Evolutionary conservation across 2,888 invertebrate genomes (phyloP).

Genomic region (Tetropium fuscum): DNA sequence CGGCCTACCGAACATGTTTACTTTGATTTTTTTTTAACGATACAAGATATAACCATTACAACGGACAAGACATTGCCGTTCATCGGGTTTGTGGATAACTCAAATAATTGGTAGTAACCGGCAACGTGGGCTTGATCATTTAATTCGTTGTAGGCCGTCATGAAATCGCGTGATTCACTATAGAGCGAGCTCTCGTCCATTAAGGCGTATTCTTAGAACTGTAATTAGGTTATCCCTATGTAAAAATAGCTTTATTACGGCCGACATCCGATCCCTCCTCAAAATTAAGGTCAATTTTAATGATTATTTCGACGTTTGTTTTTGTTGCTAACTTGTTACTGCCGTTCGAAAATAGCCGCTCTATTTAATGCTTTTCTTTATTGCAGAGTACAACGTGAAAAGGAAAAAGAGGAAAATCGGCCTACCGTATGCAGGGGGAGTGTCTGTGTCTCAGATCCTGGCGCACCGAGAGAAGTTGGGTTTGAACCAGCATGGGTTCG

Average conservation of each 20-base stretch:
- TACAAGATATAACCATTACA: too few relatives aligned
- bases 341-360: neutral
- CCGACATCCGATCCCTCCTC: slow-evolving; percentile 24
- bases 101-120: too few relatives aligned
- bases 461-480: slow-evolving; percentile 74
- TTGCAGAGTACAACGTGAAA: slow-evolving; percentile 71
- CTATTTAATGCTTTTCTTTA: slow-evolving; percentile 34
- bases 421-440: slow-evolving; percentile 70
- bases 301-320: slow-evolving; percentile 10
- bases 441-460: slow-evolving; percentile 75
- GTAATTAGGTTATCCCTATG: slow-evolving; percentile 31
- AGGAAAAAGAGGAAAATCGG: slow-evolving; percentile 74
- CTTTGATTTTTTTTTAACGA: too few relatives aligned
- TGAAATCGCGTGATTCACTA: slow-evolving; percentile 19
- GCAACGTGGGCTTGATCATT: too few relatives aligned
- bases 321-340: slow-evolving; percentile 15
- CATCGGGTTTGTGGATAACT: too few relatives aligned
- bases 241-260: slow-evolving; percentile 33
- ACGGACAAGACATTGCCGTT: too few relatives aligned
- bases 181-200: slow-evolving; percentile 12
- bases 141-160: too few relatives aligned
- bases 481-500: slow-evolving; percentile 63
- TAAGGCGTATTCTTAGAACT: slow-evolving; percentile 25
- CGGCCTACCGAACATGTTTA: too few relatives aligned
- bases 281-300: slow-evolving; percentile 29